Base-by-base conservation (phyloP, 2,113 vertebrate species). In the Syngnathus floridae region DNA sequence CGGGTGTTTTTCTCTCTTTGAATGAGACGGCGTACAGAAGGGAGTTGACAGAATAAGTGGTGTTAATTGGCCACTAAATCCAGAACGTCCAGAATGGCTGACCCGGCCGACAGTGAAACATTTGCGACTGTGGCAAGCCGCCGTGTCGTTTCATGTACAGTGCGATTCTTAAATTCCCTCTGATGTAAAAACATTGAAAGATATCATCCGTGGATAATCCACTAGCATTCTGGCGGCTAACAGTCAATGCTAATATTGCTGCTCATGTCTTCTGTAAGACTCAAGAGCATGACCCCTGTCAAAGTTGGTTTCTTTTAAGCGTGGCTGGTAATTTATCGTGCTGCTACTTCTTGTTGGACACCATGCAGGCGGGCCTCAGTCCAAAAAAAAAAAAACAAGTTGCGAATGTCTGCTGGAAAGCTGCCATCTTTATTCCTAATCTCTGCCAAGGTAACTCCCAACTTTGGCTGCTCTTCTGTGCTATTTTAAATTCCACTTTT, bases 41-140 rank as follows among this genome's bases (percentile, higher is more conserved):
- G 46, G 7, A 70, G 62, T 48, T 13, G 40, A 75, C 58, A 62
- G 35, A 69, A 57, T 48, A 64, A 71, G 26, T 16, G 1, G 41
- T 49, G 52, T 65, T 76, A 76, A 83, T 73, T 79, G 65, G 67
- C 70, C 60, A 35, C 41, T 55, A 64, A 72, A 70, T 77, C 62
- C 26, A 31, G 26, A 31, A 64, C 54, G 48, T 65, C 68, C 63
- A 36, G 52, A 65, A 38, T 5, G 59, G 52, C 7, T 62, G 61
- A 73, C 65, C 60, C 67, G 9, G 31, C 60, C 67, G 9, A 22
- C 63, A 38, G 26, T 63, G 72, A 80, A 60, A 12, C 56, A 63
- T 31, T 37, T 62, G 64, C 65, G 45, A 52, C 49, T 45, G 12
- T 4, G 43, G 43, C 5, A n/a, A 51, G 48, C 7, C n/a, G 19